A percentile compares a stretch with the other conserved stretches of the same genome.
phyloP scores from a whole-genome alignment of 2,797 vertebrate genomes.

The Brachymystax lenok region DNA sequence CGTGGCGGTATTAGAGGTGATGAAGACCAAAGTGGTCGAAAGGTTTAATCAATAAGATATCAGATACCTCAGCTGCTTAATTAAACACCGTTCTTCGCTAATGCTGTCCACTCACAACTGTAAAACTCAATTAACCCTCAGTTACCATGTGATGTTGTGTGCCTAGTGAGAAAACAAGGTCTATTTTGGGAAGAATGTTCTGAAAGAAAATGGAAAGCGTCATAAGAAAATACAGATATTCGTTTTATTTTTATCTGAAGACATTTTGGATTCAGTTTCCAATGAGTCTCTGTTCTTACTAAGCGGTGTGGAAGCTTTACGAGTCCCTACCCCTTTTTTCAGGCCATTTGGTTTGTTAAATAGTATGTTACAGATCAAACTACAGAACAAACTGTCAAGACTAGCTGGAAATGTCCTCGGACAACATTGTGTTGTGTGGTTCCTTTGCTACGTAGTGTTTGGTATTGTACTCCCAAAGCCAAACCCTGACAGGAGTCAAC shows the following conservation, averaged over 20 bases:
- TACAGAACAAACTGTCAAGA: too few relatives aligned
- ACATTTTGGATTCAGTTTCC: not conserved
- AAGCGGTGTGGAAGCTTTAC: not conserved
- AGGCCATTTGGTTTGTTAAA: not conserved
- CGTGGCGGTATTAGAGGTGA: too few relatives aligned
- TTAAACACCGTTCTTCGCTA: too few relatives aligned
- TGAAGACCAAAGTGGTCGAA: too few relatives aligned
- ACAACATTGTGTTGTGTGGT: not conserved
- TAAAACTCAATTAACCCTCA: not conserved
- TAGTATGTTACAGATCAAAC: too few relatives aligned
- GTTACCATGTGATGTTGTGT: not conserved
- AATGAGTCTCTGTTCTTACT: not conserved
- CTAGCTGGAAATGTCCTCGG: not conserved
- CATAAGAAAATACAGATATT: not conserved
- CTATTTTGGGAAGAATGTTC: not conserved
- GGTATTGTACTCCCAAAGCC: not conserved
- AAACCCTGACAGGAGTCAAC: not conserved
- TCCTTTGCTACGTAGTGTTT: too few relatives aligned
- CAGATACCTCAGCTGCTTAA: too few relatives aligned
- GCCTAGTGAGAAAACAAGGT: not conserved
- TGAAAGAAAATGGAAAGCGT: not conserved
- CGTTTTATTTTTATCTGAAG: not conserved
- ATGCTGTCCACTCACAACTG: not conserved
- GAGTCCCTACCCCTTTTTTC: not conserved
- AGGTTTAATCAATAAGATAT: too few relatives aligned